Percentiles rank a stretch among this genome's conserved stretches.
Evolutionary conservation across 2,797 vertebrate genomes (phyloP).

Genomic region (Silurus lanzhouensis): DNA sequence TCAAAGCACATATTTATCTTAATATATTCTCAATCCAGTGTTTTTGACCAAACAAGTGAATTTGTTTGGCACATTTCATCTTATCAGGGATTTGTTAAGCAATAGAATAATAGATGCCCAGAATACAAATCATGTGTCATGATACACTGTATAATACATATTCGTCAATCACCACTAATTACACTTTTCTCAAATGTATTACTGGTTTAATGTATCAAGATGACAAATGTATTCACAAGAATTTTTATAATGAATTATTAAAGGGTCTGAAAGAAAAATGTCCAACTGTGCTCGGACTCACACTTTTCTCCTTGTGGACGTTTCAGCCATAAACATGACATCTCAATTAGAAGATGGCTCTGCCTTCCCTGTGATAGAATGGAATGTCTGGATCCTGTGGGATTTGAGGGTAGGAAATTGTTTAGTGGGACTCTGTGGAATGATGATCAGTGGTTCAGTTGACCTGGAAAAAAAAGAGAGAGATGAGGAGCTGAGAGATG

Average conservation of each 20-base stretch:
- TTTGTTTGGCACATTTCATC: not conserved
- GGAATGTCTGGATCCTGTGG: slow-evolving; percentile 16
- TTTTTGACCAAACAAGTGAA: not conserved
- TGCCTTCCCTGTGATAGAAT: slow-evolving; percentile 2
- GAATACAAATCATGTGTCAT: not conserved
- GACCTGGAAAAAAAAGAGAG: slow-evolving; percentile 17
- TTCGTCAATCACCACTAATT: not conserved
- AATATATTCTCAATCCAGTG: not conserved
- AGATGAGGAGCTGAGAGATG: slow-evolving; percentile 17
- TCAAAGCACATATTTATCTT: not conserved
- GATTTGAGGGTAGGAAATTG: slow-evolving; percentile 24
- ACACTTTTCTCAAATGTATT: not conserved
- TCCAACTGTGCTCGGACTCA: not conserved
- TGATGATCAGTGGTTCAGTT: slow-evolving; percentile 15
- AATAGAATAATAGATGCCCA: too few species aligned
- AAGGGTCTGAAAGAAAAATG: not conserved
- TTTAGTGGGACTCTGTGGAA: slow-evolving; percentile 26
- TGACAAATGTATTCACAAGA: not conserved
- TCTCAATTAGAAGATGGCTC: slow-evolving; percentile 11
- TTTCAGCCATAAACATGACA: slow-evolving; percentile 15
- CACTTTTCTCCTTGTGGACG: not conserved
- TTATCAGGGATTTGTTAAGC: not conserved
- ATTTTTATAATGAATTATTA: not conserved
- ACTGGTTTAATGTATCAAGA: not conserved
- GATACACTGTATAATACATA: not conserved